Conservation (phyloP, 2,888 invertebrate genomes). For the Trachelus tabidus region DNA sequence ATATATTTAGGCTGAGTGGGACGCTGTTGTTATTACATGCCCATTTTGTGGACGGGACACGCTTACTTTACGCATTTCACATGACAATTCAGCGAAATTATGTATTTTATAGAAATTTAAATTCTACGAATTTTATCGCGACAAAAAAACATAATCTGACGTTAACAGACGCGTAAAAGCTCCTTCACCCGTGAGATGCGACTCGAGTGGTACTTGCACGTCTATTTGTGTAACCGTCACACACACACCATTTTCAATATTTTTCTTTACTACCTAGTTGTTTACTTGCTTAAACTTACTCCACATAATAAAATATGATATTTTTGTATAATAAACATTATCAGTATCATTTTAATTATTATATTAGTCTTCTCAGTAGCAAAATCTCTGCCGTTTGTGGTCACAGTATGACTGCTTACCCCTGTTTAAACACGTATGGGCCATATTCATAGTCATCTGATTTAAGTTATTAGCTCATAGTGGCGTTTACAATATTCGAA, state of each 20-base stretch:
- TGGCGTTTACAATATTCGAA: background rate
- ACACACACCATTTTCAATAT: slow-evolving; percentile 44
- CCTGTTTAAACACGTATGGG: slow-evolving; percentile 45
- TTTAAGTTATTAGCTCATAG: background rate
- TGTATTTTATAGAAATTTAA: background rate
- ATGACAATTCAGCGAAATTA: background rate
- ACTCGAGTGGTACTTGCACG: slow-evolving; percentile 34
- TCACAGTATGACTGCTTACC: slow-evolving; percentile 43
- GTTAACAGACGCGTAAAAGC: background rate
- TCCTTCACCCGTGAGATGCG: slow-evolving; percentile 11
- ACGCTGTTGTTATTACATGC: background rate
- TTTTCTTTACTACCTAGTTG: slow-evolving; percentile 43
- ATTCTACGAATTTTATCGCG: background rate
- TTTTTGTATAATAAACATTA: slow-evolving; percentile 58
- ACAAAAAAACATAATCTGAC: background rate
- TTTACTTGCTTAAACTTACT: slow-evolving; percentile 56
- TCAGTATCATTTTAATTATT: slow-evolving; percentile 54
- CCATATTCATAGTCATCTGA: slow-evolving; percentile 20
- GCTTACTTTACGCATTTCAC: background rate
- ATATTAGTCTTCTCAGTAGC: slow-evolving; percentile 61
- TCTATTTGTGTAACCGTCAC: slow-evolving; percentile 42
- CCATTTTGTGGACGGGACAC: background rate
- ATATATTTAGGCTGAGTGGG: background rate
- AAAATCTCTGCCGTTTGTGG: slow-evolving; percentile 50
- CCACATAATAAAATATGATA: slow-evolving; percentile 63